Evolutionary conservation across 1,140 invertebrate genomes (phyloP), one percentile per base, ranked within the genome.

Genomic region (Bombus affinis): DNA sequence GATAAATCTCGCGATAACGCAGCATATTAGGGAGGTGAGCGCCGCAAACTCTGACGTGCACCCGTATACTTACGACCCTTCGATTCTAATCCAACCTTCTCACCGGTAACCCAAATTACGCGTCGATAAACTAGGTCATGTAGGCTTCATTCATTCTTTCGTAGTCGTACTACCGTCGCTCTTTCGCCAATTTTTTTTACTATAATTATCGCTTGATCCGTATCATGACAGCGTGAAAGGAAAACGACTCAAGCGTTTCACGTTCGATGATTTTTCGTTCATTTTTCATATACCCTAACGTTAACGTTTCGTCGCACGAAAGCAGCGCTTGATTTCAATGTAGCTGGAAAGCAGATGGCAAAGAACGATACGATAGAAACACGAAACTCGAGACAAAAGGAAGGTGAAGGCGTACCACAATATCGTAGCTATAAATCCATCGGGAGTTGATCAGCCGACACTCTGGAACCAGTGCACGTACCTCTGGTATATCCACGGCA

Each of bases 391-490:
- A 66, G 70, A 79, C 32, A 47, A 28, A 47, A 13, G 42, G 28
- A 44, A 42, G 25, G 68, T 68, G 86, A 73, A 68, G 73, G 65
- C 53, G 77, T n/a, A 66, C 83, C 77, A 73, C 91, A 94, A 94
- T 94, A 93, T 92, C 92, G 77, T 71, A 59, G 68, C 92, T 80
- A 93, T 94, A 94, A 94, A 94, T 94, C 93, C 91, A 92, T 94
- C 92, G 89, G 77, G 81, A 92, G 88, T 92, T 92, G 91, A 93
- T 93, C 92, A 91, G 87, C 47, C 79, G 86, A 82, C 88, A 79
- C 73, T 93, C 83, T 85, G 88, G 82, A 94, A 83, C 81, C 93
- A 71, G 85, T 86, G 82, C 93, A 94, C 94, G 93, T 94, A 92
- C 81, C 75, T 73, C 57, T 85, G 83, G 88, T 79, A 87, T 91